Evolutionary conservation across 2,113 vertebrate species (phyloP).

Genomic region (Sylvilagus bachmani): DNA sequence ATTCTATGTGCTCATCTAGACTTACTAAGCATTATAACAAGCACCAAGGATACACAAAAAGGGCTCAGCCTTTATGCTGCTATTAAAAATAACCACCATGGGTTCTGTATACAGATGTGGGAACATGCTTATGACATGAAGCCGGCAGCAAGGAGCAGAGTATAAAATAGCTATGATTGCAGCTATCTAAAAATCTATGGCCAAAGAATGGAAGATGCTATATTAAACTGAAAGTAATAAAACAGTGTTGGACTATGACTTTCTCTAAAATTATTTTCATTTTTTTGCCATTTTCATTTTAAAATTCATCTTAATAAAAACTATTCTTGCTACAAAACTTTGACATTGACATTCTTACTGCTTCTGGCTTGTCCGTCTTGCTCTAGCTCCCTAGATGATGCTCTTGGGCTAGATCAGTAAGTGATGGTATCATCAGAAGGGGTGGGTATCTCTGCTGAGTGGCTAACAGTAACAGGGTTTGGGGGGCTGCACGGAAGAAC

Average conservation of each 20-base stretch:
- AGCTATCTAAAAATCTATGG: not conserved
- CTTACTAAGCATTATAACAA: not conserved
- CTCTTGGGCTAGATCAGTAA: not conserved
- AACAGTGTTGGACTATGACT: not conserved
- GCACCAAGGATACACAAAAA: not conserved
- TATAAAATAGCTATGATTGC: not conserved
- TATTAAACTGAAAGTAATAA: not conserved
- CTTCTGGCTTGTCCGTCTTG: not conserved
- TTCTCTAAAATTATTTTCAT: constrained; percentile 12
- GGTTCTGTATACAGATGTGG: not conserved
- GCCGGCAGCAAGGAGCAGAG: not conserved
- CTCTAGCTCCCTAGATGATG: not conserved
- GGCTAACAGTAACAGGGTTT: not conserved
- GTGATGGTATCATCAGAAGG: not conserved
- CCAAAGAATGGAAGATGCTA: not conserved
- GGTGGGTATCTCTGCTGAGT: not conserved
- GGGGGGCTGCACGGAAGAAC: too few species aligned
- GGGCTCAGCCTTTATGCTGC: not conserved
- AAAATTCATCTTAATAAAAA: not conserved
- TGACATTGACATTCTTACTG: not conserved
- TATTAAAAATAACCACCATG: constrained; percentile 5
- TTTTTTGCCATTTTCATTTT: not conserved
- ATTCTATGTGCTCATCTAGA: not conserved
- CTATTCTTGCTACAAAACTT: not conserved
- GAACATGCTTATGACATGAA: not conserved